These are phyloP conservation scores for Calcarius lapponicus DNA, from an alignment of 2,797 vertebrate genomes.

Conservation along the genomic window DNA sequence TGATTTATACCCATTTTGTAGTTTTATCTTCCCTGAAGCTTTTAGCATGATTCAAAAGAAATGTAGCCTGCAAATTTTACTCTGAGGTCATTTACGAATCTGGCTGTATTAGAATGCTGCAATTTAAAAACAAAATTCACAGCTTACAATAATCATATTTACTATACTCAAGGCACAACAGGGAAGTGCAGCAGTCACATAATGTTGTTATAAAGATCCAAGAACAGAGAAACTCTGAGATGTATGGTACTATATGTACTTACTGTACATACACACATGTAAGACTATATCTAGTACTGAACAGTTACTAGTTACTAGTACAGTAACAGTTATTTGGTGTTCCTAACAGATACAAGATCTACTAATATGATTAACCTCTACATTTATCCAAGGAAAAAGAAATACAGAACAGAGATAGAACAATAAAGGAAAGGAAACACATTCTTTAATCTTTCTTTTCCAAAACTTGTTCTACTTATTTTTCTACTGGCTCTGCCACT, in stretches of 20 bases:
- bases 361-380: neutral
- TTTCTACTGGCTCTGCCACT: neutral
- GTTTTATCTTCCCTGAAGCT: neutral
- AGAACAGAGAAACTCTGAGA: neutral
- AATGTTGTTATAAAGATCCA: neutral
- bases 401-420: neutral
- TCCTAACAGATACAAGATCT: neutral
- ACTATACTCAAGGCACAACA: neutral
- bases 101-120: neutral
- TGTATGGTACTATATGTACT: neutral
- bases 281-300: neutral
- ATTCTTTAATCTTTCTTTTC: neutral
- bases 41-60: neutral
- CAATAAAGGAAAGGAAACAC: neutral
- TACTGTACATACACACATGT: neutral
- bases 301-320: too few species aligned
- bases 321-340: neutral
- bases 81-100: neutral
- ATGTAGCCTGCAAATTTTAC: rapidly evolving
- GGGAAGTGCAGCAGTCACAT: neutral
- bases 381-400: neutral
- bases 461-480: neutral
- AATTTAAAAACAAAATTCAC: neutral
- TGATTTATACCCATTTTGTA: neutral
- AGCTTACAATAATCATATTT: neutral